Conservation (phyloP, 2,113 vertebrate species). For the Gulo gulo region DNA sequence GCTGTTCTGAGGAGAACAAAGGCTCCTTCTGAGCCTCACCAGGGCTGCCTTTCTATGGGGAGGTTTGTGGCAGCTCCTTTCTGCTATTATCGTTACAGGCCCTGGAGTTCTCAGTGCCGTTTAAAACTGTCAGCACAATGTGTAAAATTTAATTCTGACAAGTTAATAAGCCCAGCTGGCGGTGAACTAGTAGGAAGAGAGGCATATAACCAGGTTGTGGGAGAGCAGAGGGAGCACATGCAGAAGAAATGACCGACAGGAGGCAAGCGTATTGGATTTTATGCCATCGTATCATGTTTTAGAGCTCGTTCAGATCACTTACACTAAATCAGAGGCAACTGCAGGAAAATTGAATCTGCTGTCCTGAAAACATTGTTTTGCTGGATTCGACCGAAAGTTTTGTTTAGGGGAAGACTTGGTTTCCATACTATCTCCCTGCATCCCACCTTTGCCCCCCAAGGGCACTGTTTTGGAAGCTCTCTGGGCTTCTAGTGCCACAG, state of each 20-base stretch:
- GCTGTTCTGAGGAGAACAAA: constrained; percentile 5
- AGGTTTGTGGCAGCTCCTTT: not conserved
- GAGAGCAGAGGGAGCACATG: not conserved
- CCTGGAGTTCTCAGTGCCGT: not conserved
- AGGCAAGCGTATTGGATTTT: not conserved
- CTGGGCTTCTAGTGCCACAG: not conserved
- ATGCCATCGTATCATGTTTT: not conserved
- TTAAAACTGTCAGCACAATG: not conserved
- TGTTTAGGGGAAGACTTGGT: not conserved
- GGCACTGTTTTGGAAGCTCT: not conserved
- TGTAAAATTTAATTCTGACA: not conserved
- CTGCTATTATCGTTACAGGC: not conserved
- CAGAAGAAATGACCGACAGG: not conserved
- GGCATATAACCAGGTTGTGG: not conserved
- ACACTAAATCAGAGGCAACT: not conserved
- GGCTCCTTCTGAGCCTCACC: not conserved
- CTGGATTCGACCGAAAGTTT: not conserved
- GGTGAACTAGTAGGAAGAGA: not conserved
- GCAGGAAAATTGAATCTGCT: not conserved
- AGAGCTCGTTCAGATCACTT: not conserved
- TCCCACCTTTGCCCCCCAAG: not conserved
- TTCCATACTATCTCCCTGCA: not conserved
- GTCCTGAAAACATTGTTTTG: not conserved
- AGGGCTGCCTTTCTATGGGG: not conserved
- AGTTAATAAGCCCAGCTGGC: not conserved